Evolutionary conservation across 1,140 invertebrate genomes (phyloP).

Genomic region (Drosophila ficusphila): DNA sequence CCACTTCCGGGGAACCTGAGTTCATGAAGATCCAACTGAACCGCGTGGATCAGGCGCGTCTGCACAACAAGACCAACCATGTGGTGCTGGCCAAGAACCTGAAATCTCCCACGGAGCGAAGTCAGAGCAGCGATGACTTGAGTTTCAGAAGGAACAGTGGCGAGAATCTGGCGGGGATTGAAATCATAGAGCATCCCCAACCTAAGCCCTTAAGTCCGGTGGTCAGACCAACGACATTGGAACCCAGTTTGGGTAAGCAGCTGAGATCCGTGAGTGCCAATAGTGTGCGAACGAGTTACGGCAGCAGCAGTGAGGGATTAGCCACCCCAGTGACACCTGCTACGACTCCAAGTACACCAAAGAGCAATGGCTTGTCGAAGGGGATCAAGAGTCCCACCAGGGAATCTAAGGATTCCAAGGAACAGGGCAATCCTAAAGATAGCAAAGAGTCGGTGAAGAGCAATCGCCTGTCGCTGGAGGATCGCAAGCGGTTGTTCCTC

Average conservation of each 20-base stretch:
- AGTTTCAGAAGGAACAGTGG: constrained; percentile 84
- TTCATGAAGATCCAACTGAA: constrained; percentile 89
- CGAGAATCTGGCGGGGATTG: constrained; percentile 85
- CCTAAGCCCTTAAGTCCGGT: constrained; percentile 9
- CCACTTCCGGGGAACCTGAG: constrained; percentile 86
- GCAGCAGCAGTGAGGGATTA: constrained; percentile 38
- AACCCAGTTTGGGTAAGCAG: constrained; percentile 68
- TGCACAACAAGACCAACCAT: constrained; percentile 85
- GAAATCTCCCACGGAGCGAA: constrained; percentile 67
- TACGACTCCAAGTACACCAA: constrained; percentile 29
- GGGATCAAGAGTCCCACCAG: not conserved
- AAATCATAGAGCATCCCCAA: constrained; percentile 81
- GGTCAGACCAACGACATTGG: constrained; percentile 41
- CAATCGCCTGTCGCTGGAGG: constrained; percentile 70
- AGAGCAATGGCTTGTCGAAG: constrained; percentile 11
- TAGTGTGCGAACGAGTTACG: constrained; percentile 56
- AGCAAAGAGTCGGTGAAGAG: constrained; percentile 14
- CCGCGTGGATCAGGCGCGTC: constrained; percentile 85
- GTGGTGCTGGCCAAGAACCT: constrained; percentile 86
- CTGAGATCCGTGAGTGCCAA: constrained; percentile 54
- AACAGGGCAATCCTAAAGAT: constrained; percentile 3
- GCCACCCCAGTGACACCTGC: constrained; percentile 24
- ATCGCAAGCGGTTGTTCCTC: constrained; percentile 73
- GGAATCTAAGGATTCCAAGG: not conserved
- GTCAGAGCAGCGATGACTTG: constrained; percentile 71